Evolutionary conservation across 2,888 invertebrate genomes (phyloP), one percentile per base, ranked within the genome.

Genomic region (Netelia inedita): DNA sequence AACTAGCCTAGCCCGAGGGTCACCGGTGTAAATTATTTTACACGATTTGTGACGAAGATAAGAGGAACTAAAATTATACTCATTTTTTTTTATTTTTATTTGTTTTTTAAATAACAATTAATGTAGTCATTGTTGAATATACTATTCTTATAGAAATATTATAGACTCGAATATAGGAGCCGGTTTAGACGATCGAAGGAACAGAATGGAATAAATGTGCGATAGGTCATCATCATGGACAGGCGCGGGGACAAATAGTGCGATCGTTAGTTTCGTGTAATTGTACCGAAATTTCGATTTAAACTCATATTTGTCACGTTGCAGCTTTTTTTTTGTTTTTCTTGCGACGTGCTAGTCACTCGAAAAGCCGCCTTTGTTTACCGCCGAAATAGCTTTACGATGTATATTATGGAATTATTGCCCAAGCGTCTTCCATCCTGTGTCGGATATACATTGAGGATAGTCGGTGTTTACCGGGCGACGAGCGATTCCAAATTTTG

Each of bases 131-230:
- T 91, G 91, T 93, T 93, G 91, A 91, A 91, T 90, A 90, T 89
- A 87, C 88, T 93, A 92, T 92, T 92, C 91, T 92, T 92, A 88
- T 91, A 91, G 90, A 88, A 87, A 90, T 89, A 90, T 89, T 89
- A 88, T 88, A 87, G 85, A 79, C 88, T 87, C 85, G 87, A 87
- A 86, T 83, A 83, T 86, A 88, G 83, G 78, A 82, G 79, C 78
- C 85, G 69, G 41, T 74, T 71, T 66, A 72, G 65, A n/a, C 74
- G 71, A 81, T 69, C n/a, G 23, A 61, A 75, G 55, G 61, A 69
- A 71, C 53, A 50, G 46, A 78, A 59, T 43, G 14, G 65, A 8
- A 41, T 16, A 21, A 50, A 79, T 46, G 50, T 71, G 65, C 71
- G 71, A 71, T 75, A 59, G 71, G 53, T 74, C 46, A 74, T 59